Evolutionary conservation across 2,797 vertebrate species (phyloP), one percentile per base, ranked within the genome.

Genomic region (Kryptolebias ocellatus): DNA sequence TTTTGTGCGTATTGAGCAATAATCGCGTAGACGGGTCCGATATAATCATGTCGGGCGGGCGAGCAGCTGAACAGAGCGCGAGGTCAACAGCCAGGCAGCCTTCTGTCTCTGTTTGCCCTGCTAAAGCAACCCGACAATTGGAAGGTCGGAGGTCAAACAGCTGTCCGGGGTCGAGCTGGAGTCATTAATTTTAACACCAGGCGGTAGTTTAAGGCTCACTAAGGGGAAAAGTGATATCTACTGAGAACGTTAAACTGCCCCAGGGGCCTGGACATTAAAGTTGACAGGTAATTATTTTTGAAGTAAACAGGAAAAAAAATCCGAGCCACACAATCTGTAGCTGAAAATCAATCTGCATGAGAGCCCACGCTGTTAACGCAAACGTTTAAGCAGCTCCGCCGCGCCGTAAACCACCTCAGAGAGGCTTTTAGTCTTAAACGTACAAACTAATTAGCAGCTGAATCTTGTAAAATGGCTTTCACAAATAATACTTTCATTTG

Each of bases 131-230:
- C 47, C 71, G 74, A 90, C 84, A 87, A 85, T 83, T 65, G 74
- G 15, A 34, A 72, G 74, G 89, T 88, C 88, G 71, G 63, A 68
- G 83, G 87, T 89, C 85, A 80, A 83, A 70, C 1, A 72, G 60
- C 72, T 81, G 88, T 87, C 83, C 85, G 80, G 75, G 86, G 88
- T 87, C 80, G 78, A 42, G 64, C 45, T 61, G 20, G 69, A 16
- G 69, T 78, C 87, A 66, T 87, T 87, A 18, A 75, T 85, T 84
- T 56, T 31, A 84, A 79, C 83, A 75, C 85, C 79, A 72, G 76
- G 76, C 70, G 73, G 79, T 42, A 55, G 77, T 79, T 88, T 75
- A 70, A 78, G 76, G 83, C 27, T 65, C 54, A 59, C 79, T 88
- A 63, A 61, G 59, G 71, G 20, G 74, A 44, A 76, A 78, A 84